phyloP scores from a whole-genome alignment of 2,797 vertebrate genomes.

The Danio aesculapii region DNA sequence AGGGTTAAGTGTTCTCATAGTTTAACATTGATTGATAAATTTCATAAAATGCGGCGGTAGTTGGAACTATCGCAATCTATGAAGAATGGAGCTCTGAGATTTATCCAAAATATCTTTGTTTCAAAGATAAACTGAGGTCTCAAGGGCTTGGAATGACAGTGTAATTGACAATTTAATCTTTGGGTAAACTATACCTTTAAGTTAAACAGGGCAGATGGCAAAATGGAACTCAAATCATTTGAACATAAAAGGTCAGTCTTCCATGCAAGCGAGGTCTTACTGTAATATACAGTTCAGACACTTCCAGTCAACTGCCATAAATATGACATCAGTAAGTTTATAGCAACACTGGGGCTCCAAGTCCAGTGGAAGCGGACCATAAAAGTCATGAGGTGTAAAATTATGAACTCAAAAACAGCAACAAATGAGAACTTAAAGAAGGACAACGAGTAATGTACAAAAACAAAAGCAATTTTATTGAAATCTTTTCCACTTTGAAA shows the following conservation, averaged over 20 bases:
- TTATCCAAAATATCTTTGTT: too few species aligned
- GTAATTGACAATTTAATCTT: too few species aligned
- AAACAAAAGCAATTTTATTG: slow-evolving; percentile 80
- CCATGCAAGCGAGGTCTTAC: neutral
- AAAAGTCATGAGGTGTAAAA: neutral
- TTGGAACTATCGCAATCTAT: too few species aligned
- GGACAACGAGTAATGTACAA: slow-evolving; percentile 61
- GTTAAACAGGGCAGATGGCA: too few species aligned
- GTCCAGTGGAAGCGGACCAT: neutral
- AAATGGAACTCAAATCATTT: too few species aligned
- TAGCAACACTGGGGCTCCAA: slow-evolving; percentile 43
- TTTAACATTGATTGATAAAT: too few species aligned
- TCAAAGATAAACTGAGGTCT: too few species aligned
- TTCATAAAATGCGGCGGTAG: too few species aligned
- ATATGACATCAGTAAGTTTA: slow-evolving; percentile 49
- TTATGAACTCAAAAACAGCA: neutral
- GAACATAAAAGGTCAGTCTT: neutral
- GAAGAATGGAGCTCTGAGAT: too few species aligned
- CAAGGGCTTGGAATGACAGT: too few species aligned
- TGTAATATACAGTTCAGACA: neutral
- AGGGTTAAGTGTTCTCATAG: too few species aligned
- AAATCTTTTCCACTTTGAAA: slow-evolving; percentile 69
- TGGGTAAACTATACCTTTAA: too few species aligned
- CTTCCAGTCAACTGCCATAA: neutral
- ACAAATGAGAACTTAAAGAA: slow-evolving; percentile 21